phyloP scores from a whole-genome alignment of 2,888 invertebrate genomes.

The Lepidocyrtinus sp. region DNA sequence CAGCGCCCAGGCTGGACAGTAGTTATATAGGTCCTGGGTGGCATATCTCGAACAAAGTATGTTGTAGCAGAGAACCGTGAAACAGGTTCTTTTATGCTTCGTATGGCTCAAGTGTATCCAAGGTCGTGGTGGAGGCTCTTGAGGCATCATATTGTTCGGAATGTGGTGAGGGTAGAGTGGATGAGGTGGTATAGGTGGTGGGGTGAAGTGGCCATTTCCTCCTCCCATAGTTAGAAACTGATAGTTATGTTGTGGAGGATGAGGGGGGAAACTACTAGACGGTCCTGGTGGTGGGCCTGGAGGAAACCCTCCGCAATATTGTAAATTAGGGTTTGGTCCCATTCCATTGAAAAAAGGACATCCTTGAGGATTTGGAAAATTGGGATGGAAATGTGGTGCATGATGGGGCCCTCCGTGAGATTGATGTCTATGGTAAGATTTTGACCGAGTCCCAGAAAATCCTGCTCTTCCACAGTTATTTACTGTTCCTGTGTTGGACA shows the following conservation, averaged over 20 bases:
- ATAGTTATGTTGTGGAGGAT: conserved; percentile 18
- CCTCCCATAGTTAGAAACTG: neutral
- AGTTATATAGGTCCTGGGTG: conserved; percentile 98
- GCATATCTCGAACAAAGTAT: conserved; percentile 99
- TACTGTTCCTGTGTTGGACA: no score
- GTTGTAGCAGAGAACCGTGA: conserved; percentile 99
- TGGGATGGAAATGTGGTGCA: no score
- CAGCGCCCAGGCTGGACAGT: conserved; percentile 99
- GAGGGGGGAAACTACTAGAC: no score
- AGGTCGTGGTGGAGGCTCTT: conserved; percentile 92
- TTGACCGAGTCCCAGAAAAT: no score
- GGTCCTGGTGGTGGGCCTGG: no score
- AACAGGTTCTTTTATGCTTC: conserved; percentile 88
- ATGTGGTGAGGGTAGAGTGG: neutral
- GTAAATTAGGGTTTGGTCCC: no score
- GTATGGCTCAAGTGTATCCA: conserved; percentile 95
- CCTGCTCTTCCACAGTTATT: no score
- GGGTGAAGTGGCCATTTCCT: neutral
- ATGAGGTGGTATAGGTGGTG: neutral
- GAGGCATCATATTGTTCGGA: conserved; percentile 75
- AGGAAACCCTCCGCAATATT: no score
- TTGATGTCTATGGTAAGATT: conserved; percentile 30
- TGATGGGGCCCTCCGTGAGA: no score
- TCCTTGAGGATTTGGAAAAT: no score
- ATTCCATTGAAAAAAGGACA: no score